Percentiles rank a stretch among this genome's conserved stretches.
phyloP scores from a whole-genome alignment of 2,888 invertebrate genomes.

The Andrena dorsata region DNA sequence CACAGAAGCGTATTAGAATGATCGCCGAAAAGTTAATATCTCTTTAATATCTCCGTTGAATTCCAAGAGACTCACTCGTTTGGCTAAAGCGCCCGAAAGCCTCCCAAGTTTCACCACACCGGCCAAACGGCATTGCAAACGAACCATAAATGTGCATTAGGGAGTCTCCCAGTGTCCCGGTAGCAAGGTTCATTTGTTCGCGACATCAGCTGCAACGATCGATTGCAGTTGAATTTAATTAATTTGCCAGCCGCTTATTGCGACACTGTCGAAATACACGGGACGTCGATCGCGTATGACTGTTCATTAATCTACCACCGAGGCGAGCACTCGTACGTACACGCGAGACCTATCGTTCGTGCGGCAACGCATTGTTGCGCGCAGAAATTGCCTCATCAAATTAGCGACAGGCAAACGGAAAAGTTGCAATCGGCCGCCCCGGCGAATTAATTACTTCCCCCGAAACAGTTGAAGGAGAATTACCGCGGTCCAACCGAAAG shows the following conservation, averaged over 20 bases:
- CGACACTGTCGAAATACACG: slow-evolving; percentile 40
- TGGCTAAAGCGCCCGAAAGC: background rate
- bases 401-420: slow-evolving; percentile 1
- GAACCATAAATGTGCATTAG: slow-evolving; percentile 23
- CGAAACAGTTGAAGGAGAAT: background rate
- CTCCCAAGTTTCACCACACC: too few relatives aligned
- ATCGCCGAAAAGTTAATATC: background rate
- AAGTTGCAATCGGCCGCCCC: background rate
- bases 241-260: slow-evolving; percentile 58
- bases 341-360: background rate
- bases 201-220: slow-evolving; percentile 51
- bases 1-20: too few relatives aligned
- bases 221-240: slow-evolving; percentile 59
- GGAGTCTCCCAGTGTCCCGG: background rate
- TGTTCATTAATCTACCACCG: slow-evolving; percentile 48
- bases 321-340: background rate
- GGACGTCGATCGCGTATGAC: slow-evolving; percentile 35
- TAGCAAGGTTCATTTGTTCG: slow-evolving; percentile 28
- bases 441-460: background rate
- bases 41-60: too few relatives aligned
- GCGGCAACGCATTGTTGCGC: background rate
- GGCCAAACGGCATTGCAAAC: background rate
- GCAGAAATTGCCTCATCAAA: slow-evolving; percentile 10
- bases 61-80: background rate
- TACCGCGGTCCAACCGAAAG: background rate